A percentile compares a stretch with the other conserved stretches of the same genome.
Conservation (phyloP, 2,113 vertebrate species). For the Myiozetetes cayanensis region DNA sequence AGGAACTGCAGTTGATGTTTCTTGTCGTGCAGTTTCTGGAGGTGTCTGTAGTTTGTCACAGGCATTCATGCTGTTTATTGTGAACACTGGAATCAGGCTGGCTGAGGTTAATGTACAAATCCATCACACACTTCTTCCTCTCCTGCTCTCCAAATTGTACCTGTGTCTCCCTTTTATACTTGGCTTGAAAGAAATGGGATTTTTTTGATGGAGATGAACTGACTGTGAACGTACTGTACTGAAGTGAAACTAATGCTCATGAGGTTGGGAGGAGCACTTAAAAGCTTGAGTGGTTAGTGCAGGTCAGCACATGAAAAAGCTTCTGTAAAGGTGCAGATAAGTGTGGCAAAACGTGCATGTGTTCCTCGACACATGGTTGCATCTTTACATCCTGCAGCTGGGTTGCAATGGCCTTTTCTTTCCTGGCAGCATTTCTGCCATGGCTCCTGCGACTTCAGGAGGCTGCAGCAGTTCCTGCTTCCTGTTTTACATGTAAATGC, state of each 20-base stretch:
- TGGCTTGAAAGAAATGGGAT: neutral
- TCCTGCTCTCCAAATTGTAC: neutral
- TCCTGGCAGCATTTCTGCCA: neutral
- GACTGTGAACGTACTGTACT: neutral
- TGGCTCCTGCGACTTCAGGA: neutral
- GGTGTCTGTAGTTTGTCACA: neutral
- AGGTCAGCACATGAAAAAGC: neutral
- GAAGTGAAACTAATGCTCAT: neutral
- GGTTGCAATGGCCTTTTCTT: neutral
- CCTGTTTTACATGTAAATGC: neutral
- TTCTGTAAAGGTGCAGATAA: neutral
- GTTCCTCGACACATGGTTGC: neutral
- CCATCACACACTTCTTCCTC: neutral
- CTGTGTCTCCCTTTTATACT: neutral
- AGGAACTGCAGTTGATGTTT: neutral
- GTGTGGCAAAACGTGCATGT: accelerated
- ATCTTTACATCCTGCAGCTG: neutral
- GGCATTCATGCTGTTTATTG: neutral
- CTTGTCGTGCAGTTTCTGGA: neutral
- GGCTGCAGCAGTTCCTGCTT: neutral
- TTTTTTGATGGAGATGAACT: neutral
- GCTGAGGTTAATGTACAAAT: neutral
- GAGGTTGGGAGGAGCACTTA: neutral
- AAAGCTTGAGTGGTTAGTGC: neutral
- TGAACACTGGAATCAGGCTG: neutral